A percentile compares a stretch with the other conserved stretches of the same genome.
phyloP scores from a whole-genome alignment of 2,888 invertebrate genomes.

The Dione juno region DNA sequence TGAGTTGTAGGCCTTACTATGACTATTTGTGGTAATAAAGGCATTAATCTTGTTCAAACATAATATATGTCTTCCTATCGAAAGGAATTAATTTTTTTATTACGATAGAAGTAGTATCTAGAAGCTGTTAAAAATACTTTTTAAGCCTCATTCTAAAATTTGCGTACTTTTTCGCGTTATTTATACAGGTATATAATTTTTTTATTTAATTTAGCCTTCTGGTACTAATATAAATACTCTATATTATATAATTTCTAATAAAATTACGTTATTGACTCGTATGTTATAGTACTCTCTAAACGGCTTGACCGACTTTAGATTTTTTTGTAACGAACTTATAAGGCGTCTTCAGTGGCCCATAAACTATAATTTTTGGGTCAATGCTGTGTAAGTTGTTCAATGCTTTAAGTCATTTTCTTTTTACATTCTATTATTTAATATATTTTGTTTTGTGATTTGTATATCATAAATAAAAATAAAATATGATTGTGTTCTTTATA shows the following conservation, averaged over 20 bases:
- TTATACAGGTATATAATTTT: no score
- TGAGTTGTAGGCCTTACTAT: conserved; percentile 8
- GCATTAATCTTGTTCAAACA: conserved; percentile 14
- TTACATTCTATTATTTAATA: not conserved
- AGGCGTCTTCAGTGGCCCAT: conserved; percentile 7
- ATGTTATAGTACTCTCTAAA: not conserved
- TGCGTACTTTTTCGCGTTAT: no score
- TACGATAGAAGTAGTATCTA: no score
- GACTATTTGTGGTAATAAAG: conserved; percentile 23
- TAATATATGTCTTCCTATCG: not conserved
- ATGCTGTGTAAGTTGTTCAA: not conserved
- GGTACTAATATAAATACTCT: no score
- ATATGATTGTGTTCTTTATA: no score
- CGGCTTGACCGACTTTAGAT: conserved; percentile 7
- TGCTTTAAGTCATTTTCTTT: not conserved
- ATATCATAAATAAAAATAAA: no score
- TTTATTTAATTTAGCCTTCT: no score
- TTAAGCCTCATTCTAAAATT: no score
- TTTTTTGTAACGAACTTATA: not conserved
- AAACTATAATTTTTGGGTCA: not conserved
- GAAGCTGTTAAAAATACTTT: no score
- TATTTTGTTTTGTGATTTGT: no score
- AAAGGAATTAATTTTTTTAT: not conserved
- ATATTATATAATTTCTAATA: no score
- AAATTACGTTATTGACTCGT: not conserved